These are phyloP conservation scores for Eumeta japonica DNA, from an alignment of 1,140 invertebrate species.

Conservation along the genomic window DNA sequence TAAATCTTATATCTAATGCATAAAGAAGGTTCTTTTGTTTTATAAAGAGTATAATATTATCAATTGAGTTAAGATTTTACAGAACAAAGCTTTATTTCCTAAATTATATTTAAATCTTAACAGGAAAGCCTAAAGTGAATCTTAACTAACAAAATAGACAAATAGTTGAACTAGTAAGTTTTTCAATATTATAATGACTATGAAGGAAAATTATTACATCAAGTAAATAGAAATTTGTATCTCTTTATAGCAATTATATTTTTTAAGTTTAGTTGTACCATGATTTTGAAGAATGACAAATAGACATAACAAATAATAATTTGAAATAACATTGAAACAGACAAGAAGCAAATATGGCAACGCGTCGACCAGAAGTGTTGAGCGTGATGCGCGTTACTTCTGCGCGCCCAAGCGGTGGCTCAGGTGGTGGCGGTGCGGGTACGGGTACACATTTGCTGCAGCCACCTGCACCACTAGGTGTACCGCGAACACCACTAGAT, in stretches of 20 bases:
- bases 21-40: slow-evolving; percentile 7
- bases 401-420: too few species aligned
- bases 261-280: not conserved
- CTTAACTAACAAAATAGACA: too few species aligned
- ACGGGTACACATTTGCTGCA: slow-evolving; percentile 6
- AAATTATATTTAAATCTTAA: too few species aligned
- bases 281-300: not conserved
- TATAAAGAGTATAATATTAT: not conserved
- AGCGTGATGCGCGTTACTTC: slow-evolving; percentile 6
- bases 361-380: slow-evolving; percentile 8
- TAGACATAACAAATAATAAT: not conserved
- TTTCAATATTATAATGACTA: too few species aligned
- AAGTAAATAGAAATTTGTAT: too few species aligned
- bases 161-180: too few species aligned
- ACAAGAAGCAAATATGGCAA: slow-evolving; percentile 6
- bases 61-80: not conserved
- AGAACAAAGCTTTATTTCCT: too few species aligned
- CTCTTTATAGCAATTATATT: too few species aligned
- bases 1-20: slow-evolving; percentile 10
- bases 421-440: too few species aligned
- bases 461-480: slow-evolving; percentile 49
- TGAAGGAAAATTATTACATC: too few species aligned
- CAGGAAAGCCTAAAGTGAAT: too few species aligned
- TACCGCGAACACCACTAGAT: slow-evolving; percentile 62
- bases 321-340: not conserved